These are phyloP conservation scores for Diprion similis DNA, from an alignment of 1,140 invertebrate genomes.

Conservation along the genomic window DNA sequence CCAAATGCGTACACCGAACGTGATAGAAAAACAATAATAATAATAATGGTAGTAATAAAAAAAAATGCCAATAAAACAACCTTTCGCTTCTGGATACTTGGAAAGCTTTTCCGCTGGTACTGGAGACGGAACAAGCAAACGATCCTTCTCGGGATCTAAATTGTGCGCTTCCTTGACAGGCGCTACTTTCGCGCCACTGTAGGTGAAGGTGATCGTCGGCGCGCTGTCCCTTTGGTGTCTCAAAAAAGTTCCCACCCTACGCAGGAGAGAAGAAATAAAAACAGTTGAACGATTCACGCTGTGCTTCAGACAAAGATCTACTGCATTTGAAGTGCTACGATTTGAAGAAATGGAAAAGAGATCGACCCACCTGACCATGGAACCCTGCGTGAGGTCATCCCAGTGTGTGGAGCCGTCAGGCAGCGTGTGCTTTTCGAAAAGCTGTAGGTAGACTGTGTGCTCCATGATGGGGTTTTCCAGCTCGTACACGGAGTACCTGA, in stretches of 20 bases:
- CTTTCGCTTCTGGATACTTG: slow-evolving; percentile 38
- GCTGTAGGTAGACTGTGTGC: slow-evolving; percentile 52
- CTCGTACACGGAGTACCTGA: slow-evolving; percentile 54
- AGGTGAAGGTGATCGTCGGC: slow-evolving; percentile 37
- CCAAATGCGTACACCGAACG: too few species aligned
- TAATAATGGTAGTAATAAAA: neutral
- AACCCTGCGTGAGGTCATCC: slow-evolving; percentile 51
- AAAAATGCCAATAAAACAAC: slow-evolving; percentile 9
- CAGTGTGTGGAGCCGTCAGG: slow-evolving; percentile 44
- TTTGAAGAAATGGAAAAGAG: too few species aligned
- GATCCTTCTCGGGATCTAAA: slow-evolving; percentile 36
- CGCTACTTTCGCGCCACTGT: slow-evolving; percentile 30
- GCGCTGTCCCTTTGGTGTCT: slow-evolving; percentile 30
- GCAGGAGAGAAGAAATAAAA: neutral
- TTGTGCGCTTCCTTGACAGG: slow-evolving; percentile 20
- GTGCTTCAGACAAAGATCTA: neutral
- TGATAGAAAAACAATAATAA: too few species aligned
- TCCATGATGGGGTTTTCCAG: slow-evolving; percentile 51
- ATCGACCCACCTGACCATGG: slow-evolving; percentile 37
- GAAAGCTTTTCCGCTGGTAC: slow-evolving; percentile 30
- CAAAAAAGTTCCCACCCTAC: slow-evolving; percentile 43
- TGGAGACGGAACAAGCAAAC: slow-evolving; percentile 47
- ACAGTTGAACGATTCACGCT: neutral
- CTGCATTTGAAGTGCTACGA: neutral
- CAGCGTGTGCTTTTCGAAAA: slow-evolving; percentile 54